These are phyloP conservation scores for Anneissia japonica DNA, from an alignment of 35 echinoderm and acorn worm genomes.

Conservation along the genomic window DNA sequence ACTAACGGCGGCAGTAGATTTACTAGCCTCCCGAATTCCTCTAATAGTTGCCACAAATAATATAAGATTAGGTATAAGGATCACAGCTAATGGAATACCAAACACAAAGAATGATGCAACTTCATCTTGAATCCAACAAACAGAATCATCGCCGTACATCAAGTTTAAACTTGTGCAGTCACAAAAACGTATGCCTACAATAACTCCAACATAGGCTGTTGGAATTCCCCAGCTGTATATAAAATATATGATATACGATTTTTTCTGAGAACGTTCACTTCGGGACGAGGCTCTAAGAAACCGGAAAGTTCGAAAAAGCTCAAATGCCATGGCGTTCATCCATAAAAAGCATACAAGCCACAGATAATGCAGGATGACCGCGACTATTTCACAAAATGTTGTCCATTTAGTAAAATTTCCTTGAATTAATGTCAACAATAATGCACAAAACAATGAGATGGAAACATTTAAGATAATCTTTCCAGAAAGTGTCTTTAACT, in stretches of 20 bases:
- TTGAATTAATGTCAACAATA: background rate
- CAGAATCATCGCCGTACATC: too few relatives aligned
- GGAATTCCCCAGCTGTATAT: background rate
- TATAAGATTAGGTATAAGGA: too few relatives aligned
- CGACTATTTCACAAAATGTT: background rate
- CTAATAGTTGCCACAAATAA: too few relatives aligned
- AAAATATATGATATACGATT: background rate
- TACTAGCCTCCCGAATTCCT: too few relatives aligned
- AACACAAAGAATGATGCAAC: background rate
- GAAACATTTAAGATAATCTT: background rate
- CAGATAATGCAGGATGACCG: background rate
- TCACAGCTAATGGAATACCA: too few relatives aligned
- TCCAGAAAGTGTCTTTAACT: too few relatives aligned
- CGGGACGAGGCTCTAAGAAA: background rate
- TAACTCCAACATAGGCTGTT: too few relatives aligned
- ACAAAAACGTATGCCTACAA: too few relatives aligned
- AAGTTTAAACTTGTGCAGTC: too few relatives aligned
- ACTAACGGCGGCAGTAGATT: too few relatives aligned
- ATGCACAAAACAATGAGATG: background rate
- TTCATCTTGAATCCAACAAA: constrained; percentile 13
- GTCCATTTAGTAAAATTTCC: background rate
- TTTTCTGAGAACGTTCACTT: background rate
- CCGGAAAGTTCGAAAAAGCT: background rate
- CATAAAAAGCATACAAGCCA: background rate
- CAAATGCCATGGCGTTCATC: background rate